These are phyloP conservation scores for Campopleginae sp. DNA, from an alignment of 2,888 invertebrate genomes.

Conservation along the genomic window DNA sequence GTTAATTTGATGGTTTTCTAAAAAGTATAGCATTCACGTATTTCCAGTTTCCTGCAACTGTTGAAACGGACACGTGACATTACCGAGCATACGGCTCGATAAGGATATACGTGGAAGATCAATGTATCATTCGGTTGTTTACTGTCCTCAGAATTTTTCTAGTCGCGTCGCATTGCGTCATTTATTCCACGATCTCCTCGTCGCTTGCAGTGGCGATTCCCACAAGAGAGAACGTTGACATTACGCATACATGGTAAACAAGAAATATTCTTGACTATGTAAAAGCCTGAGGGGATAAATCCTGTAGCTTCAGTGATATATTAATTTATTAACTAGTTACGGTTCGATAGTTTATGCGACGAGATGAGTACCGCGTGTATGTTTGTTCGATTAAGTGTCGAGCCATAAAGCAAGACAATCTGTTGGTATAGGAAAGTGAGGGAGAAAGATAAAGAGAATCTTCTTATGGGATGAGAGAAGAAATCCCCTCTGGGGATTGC, in stretches of 20 bases:
- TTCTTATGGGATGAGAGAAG: conserved; percentile 32
- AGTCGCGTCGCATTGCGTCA: conserved; percentile 26
- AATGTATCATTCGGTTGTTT: conserved; percentile 41
- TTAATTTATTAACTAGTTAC: conserved; percentile 82
- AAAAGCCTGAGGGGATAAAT: conserved; percentile 53
- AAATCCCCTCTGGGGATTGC: conserved; percentile 67
- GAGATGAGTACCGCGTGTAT: conserved; percentile 19
- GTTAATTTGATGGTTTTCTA: conserved; percentile 33
- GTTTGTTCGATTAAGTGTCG: conserved; percentile 8
- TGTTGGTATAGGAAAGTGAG: conserved; percentile 7
- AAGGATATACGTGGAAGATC: conserved; percentile 71
- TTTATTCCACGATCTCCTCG: conserved; percentile 63
- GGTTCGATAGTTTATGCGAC: conserved; percentile 74
- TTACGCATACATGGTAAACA: conserved; percentile 69
- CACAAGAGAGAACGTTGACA: conserved; percentile 64
- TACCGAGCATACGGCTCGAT: conserved; percentile 72
- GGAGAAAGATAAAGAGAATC: neutral
- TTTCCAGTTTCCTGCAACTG: conserved; percentile 70
- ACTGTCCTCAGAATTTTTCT: conserved; percentile 6
- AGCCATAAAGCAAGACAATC: conserved; percentile 20
- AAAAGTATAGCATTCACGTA: neutral
- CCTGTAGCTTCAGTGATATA: conserved; percentile 76
- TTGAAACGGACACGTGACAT: conserved; percentile 68
- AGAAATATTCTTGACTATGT: conserved; percentile 24
- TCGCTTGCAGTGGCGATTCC: conserved; percentile 77